Base-by-base conservation (phyloP, 2,113 vertebrate genomes). In the Eupsittula cactorum region DNA sequence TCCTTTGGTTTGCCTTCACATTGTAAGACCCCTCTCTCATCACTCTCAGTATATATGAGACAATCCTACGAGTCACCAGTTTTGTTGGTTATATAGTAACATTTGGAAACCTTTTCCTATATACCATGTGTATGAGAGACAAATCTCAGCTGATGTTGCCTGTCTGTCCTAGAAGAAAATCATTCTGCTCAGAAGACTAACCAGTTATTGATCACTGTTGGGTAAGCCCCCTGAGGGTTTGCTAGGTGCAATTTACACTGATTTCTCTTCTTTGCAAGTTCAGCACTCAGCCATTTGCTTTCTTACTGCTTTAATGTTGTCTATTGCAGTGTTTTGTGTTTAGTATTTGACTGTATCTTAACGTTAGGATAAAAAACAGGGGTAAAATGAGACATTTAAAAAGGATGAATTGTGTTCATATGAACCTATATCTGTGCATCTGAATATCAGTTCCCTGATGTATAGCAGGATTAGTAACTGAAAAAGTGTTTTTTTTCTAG, bases 251-350 rank as follows among this genome's bases (percentile, higher is more conserved):
- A 63, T 79, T 94, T 89, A 67, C n/a, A 57, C 27, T 46, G 7
- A 83, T 92, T 90, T 82, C 27, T 68, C 35, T 75, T 67, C 50
- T 53, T 18, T 78, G 31, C 50, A 93, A 2, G 1, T 53, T 92
- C 70, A 91, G n/a, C 41, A 25, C 82, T 93, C 81, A 90, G 49
- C 13, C 33, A 68, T 84, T 95, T 93, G 9, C n/a, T 82, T 90
- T 92, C 33, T 65, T 67, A 17, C 29, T 73, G 33, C 17, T 88
- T 88, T 46, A 77, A 33, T 13, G 7, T 24, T 87, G 62, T 60
- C 21, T 79, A 0, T 67, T 47, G 68, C 35, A 39, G 55, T 27
- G n/a, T 24, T 31, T 83, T 83, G 33, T 94, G 18, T 37, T 85
- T 49, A 42, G 19, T 39, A 25, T 93, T 92, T 89, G 31, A 31